phyloP scores from a whole-genome alignment of 2,888 invertebrate genomes.

The Mactromeris polynyma region DNA sequence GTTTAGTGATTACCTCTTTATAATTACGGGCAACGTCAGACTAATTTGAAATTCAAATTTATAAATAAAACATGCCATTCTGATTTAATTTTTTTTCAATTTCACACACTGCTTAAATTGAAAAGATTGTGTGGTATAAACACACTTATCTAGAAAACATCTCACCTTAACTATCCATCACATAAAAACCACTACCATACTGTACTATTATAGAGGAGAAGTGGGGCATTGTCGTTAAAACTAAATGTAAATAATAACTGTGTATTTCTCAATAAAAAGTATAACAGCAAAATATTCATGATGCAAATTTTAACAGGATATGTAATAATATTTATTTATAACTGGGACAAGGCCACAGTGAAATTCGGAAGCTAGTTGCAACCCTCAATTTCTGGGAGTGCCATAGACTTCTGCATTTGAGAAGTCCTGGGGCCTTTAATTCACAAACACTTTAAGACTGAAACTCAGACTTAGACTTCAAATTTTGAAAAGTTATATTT shows the following conservation, averaged over 20 bases:
- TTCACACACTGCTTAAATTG: conserved; percentile 64
- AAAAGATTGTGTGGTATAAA: conserved; percentile 47
- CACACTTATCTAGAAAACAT: conserved; percentile 20
- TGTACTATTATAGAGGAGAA: background rate
- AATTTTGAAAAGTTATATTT: too few species aligned
- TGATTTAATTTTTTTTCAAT: conserved; percentile 65
- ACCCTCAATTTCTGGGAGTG: too few species aligned
- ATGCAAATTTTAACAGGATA: too few species aligned
- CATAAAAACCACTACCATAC: background rate
- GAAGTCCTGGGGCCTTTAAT: too few species aligned
- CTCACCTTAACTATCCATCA: conserved; percentile 34
- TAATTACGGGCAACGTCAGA: conserved; percentile 50
- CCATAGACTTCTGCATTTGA: too few species aligned
- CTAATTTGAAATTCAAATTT: conserved; percentile 72
- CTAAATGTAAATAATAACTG: background rate
- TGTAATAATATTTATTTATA: too few species aligned
- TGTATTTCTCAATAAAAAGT: background rate
- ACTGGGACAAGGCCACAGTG: too few species aligned
- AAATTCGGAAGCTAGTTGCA: too few species aligned
- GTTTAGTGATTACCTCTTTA: conserved; percentile 52
- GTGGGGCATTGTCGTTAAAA: background rate
- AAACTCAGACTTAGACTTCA: too few species aligned
- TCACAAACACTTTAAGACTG: too few species aligned
- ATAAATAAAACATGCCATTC: conserved; percentile 68
- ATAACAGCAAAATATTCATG: background rate